Base-by-base conservation (phyloP, 2,113 vertebrate genomes). In the Pelusios castaneus region DNA sequence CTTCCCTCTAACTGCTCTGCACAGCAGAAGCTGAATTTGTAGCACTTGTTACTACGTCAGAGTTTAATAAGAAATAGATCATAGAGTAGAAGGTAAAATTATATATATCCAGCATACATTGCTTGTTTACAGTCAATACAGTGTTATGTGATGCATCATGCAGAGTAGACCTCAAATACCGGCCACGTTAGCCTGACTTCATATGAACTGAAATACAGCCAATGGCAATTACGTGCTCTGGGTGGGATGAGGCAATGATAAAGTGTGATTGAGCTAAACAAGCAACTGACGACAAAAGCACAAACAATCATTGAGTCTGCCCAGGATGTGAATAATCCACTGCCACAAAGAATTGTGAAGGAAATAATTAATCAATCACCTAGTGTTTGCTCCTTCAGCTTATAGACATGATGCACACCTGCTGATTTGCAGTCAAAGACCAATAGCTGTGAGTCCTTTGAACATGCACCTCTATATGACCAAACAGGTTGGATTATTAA, bases 401-500 rank as follows among this genome's bases (percentile, higher is more conserved):
- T n/a, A 2, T 0, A 1, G 12, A 24, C 4, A 0, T 0, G 22
- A 16, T 51, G 67, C 5, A 25, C 75, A 31, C 4, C 27, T 14
- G 0, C 5, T 8, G 55, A 43, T 22, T 73, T 78, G 24, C 17
- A 38, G 43, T 0, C 4, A 9, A 22, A 24, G 34, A 6, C 38
- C 83, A 45, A 25, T 5, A 84, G 22, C 58, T 29, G 49, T 4
- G 51, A 5, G 38, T 13, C 49, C 7, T 6, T 11, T 1, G 27
- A 1, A 52, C 51, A 17, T 17, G 4, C 51, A 56, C 22, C 84
- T 16, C 27, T 7, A 5, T 3, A 76, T 25, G 38, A 3, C 38
- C 56, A 7, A 34, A 1, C 1, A 2, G 84, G 2, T 1, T 24
- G 0, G 1, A 1, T 25, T 51, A 2, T 9, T 3, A 0, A 25